Conservation (phyloP, 2,797 vertebrate species). For the Bufotes viridis region DNA sequence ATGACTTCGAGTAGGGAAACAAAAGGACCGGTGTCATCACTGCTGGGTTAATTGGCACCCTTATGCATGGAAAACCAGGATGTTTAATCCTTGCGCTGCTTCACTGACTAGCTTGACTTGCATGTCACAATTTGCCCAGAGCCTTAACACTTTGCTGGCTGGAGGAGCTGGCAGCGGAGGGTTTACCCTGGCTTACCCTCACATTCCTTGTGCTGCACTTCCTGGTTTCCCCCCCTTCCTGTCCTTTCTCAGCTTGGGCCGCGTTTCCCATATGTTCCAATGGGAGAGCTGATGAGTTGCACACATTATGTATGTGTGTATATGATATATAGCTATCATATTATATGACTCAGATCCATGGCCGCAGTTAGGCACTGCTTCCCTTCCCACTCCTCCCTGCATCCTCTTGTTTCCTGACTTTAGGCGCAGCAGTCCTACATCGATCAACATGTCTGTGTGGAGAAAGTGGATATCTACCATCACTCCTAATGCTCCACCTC, state of each 20-base stretch:
- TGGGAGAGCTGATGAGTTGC: slow-evolving; percentile 63
- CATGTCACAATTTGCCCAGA: slow-evolving; percentile 51
- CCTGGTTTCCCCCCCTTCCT: slow-evolving; percentile 64
- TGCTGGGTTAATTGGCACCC: slow-evolving; percentile 61
- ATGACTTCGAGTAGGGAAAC: slow-evolving; percentile 23
- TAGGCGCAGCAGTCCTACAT: slow-evolving; percentile 21
- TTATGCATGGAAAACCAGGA: slow-evolving; percentile 58
- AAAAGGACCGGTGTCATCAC: slow-evolving; percentile 58
- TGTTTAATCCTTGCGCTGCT: slow-evolving; percentile 65
- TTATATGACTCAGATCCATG: slow-evolving; percentile 57
- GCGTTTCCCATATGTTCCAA: slow-evolving; percentile 69
- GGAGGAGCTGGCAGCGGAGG: slow-evolving; percentile 26
- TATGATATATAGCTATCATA: neutral
- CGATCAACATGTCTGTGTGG: neutral
- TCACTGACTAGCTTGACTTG: slow-evolving; percentile 66
- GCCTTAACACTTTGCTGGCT: slow-evolving; percentile 28
- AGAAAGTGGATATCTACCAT: neutral
- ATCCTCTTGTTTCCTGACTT: slow-evolving; percentile 64
- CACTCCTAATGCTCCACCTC: neutral
- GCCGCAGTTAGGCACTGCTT: slow-evolving; percentile 60
- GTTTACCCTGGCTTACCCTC: slow-evolving; percentile 62
- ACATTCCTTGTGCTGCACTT: slow-evolving; percentile 61
- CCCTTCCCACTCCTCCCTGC: slow-evolving; percentile 65
- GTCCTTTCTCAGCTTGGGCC: slow-evolving; percentile 49
- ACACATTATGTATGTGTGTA: slow-evolving; percentile 5